Percentiles rank a stretch among this genome's conserved stretches.
Evolutionary conservation across 2,113 vertebrate genomes (phyloP).

Genomic region (Mola mola): DNA sequence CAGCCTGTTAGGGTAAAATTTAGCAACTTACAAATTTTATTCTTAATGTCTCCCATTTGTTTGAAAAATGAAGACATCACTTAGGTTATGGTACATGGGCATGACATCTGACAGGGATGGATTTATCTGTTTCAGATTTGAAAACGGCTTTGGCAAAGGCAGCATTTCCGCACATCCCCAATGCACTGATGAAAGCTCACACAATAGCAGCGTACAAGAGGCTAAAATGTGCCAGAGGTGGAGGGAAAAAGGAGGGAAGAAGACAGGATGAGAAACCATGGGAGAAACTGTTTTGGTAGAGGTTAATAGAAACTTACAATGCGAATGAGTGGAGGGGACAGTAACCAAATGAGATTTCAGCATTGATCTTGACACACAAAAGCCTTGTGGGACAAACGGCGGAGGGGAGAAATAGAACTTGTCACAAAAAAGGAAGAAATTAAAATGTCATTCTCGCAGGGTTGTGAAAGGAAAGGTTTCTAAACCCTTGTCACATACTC

Average conservation of each 20-base stretch:
- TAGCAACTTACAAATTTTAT: constrained; percentile 41
- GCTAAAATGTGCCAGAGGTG: constrained; percentile 3
- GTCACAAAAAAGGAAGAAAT: constrained; percentile 63
- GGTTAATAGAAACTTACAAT: constrained; percentile 64
- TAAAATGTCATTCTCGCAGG: constrained; percentile 67
- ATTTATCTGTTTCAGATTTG: constrained; percentile 25
- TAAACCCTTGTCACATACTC: constrained; percentile 73
- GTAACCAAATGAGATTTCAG: constrained; percentile 58
- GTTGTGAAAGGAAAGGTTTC: constrained; percentile 66
- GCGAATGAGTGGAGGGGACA: constrained; percentile 57
- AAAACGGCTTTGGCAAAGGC: constrained; percentile 17
- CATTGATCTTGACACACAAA: constrained; percentile 71
- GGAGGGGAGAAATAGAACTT: constrained; percentile 64
- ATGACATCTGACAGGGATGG: constrained; percentile 26
- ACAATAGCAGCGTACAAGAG: constrained; percentile 19
- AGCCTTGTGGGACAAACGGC: constrained; percentile 62
- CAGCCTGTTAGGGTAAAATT: constrained; percentile 38
- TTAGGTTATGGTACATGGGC: constrained; percentile 10
- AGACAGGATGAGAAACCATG: constrained; percentile 13
- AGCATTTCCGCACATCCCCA: constrained; percentile 11
- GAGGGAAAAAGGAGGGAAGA: background rate
- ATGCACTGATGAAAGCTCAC: constrained; percentile 15
- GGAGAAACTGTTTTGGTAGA: constrained; percentile 45
- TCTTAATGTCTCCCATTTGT: constrained; percentile 48
- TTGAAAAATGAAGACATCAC: constrained; percentile 41